Conservation (phyloP, 1,140 invertebrate species). For the Periplaneta americana region DNA sequence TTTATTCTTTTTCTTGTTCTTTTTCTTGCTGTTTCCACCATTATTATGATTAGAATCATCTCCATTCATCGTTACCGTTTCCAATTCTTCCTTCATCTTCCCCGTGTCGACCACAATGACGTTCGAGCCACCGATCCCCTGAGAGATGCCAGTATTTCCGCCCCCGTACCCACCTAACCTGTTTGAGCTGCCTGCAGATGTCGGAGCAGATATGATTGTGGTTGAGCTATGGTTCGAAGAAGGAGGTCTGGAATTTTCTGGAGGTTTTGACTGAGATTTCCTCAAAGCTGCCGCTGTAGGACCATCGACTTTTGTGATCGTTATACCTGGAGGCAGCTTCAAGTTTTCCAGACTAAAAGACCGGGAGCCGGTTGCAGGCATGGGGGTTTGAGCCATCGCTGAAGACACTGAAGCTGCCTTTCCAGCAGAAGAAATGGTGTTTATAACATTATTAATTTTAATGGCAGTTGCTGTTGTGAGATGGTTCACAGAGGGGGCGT, state of each 20-base stretch:
- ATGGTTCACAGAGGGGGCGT: not conserved
- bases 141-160: not conserved
- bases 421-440: not conserved
- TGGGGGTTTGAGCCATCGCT: not conserved
- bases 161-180: not conserved
- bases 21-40: conserved; percentile 37
- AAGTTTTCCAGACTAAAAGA: conserved; percentile 54
- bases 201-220: conserved; percentile 39
- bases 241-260: conserved; percentile 25
- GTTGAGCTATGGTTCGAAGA: conserved; percentile 34
- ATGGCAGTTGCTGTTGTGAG: conserved; percentile 28
- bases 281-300: conserved; percentile 33
- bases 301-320: conserved; percentile 70
- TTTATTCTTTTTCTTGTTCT: conserved; percentile 56
- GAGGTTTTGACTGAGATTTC: conserved; percentile 39
- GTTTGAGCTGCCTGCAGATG: conserved; percentile 10
- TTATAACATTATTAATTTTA: conserved; percentile 26
- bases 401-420: not conserved
- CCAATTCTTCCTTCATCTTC: conserved; percentile 45
- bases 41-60: not conserved
- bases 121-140: conserved; percentile 42
- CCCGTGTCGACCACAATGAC: conserved; percentile 60
- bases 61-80: not conserved
- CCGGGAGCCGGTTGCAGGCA: not conserved
- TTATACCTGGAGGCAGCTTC: conserved; percentile 72